phyloP scores from a whole-genome alignment of 2,797 vertebrate genomes.

The Eremophila alpestris region DNA sequence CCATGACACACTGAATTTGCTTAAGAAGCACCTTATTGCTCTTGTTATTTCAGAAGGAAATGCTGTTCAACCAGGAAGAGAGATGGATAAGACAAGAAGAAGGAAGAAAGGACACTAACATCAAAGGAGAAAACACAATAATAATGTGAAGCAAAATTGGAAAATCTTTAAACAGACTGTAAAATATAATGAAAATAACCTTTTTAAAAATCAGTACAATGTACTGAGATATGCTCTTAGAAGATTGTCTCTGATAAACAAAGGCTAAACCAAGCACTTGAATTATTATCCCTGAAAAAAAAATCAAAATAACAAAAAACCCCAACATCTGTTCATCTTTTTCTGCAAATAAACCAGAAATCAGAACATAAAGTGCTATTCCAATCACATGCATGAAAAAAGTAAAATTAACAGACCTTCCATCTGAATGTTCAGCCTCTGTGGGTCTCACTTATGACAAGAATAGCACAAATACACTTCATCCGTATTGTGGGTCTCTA shows the following conservation, averaged over 20 bases:
- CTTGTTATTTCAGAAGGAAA: neutral
- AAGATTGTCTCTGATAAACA: neutral
- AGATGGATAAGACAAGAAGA: neutral
- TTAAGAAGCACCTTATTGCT: neutral
- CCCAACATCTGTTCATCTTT: neutral
- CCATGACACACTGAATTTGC: neutral
- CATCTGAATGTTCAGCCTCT: neutral
- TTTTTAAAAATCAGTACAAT: neutral
- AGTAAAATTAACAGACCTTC: slow-evolving; percentile 27
- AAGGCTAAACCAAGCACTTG: neutral
- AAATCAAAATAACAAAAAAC: neutral
- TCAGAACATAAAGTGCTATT: slow-evolving; percentile 3
- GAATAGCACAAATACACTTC: neutral
- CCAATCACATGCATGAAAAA: neutral
- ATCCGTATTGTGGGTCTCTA: neutral
- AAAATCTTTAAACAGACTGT: neutral
- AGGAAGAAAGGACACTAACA: neutral
- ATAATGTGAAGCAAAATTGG: neutral
- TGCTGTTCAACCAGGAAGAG: neutral
- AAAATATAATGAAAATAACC: neutral
- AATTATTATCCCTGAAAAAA: neutral
- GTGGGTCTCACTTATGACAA: neutral
- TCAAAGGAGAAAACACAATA: neutral
- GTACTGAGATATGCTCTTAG: neutral
- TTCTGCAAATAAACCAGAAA: slow-evolving; percentile 4